Percentiles rank a stretch among this genome's conserved stretches.
phyloP scores from a whole-genome alignment of 2,113 vertebrate species.

The Mustela nigripes region DNA sequence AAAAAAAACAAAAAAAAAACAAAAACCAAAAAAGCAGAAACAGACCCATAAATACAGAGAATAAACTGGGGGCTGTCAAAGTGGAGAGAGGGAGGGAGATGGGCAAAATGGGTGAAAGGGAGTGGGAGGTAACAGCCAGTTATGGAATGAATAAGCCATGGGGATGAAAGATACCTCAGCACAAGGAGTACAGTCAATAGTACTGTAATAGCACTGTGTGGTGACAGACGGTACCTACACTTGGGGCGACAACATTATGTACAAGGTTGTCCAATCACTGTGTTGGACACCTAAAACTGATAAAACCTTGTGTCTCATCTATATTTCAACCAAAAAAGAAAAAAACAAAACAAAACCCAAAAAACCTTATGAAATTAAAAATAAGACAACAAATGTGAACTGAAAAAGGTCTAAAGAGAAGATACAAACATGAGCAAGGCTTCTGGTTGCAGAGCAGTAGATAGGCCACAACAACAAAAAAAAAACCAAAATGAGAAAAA shows the following conservation, averaged over 20 bases:
- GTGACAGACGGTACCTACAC: neutral
- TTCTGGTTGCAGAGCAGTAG: neutral
- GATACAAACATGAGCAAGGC: neutral
- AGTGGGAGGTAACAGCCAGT: neutral
- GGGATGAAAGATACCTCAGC: neutral
- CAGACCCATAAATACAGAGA: neutral
- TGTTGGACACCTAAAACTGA: neutral
- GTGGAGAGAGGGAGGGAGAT: neutral
- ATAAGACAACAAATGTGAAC: neutral
- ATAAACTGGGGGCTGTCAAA: neutral
- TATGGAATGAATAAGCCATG: neutral
- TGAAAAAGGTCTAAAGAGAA: neutral
- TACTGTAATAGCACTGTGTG: neutral
- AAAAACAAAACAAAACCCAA: neutral
- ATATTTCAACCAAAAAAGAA: neutral
- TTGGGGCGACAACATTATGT: neutral
- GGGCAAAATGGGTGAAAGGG: neutral
- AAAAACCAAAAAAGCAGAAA: neutral
- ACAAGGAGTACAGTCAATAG: neutral
- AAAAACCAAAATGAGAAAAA: neutral
- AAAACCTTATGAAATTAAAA: slow-evolving; percentile 11
- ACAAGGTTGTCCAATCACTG: neutral
- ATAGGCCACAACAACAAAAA: neutral
- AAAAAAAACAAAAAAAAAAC: neutral
- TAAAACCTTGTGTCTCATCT: neutral